phyloP scores from a whole-genome alignment of 2,888 invertebrate genomes.

The Orchestes rusci region DNA sequence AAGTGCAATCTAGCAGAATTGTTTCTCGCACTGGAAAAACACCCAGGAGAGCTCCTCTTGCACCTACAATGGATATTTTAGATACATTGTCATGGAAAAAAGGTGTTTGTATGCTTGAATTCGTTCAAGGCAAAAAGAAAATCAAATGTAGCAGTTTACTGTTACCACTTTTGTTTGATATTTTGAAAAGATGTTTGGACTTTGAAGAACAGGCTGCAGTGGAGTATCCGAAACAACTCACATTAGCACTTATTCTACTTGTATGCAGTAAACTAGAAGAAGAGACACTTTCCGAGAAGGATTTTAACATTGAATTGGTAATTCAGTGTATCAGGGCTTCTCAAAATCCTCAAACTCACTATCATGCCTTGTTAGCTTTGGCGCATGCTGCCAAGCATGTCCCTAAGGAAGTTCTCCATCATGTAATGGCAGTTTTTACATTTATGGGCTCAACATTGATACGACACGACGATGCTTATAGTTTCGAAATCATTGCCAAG shows the following conservation, averaged over 20 bases:
- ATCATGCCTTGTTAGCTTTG: conserved; percentile 81
- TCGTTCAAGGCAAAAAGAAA: conserved; percentile 79
- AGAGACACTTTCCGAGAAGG: conserved; percentile 46
- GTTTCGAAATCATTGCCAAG: conserved; percentile 85
- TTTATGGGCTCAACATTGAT: conserved; percentile 94
- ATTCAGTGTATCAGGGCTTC: conserved; percentile 87
- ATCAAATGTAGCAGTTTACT: conserved; percentile 59
- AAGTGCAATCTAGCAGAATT: conserved; percentile 43
- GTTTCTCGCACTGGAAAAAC: conserved; percentile 37
- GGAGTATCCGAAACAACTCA: conserved; percentile 84
- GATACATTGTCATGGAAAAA: conserved; percentile 68
- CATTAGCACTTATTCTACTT: conserved; percentile 69
- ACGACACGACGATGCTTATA: conserved; percentile 90
- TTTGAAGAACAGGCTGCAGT: conserved; percentile 75
- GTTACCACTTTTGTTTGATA: conserved; percentile 67
- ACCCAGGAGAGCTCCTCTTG: conserved; percentile 40
- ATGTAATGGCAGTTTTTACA: conserved; percentile 94
- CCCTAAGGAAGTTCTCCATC: conserved; percentile 80
- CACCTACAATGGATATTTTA: conserved; percentile 54
- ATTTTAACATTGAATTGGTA: conserved; percentile 64
- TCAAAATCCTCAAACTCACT: conserved; percentile 91
- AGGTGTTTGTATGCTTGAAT: conserved; percentile 73
- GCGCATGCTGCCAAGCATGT: conserved; percentile 70
- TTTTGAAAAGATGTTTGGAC: conserved; percentile 70
- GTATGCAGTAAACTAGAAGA: conserved; percentile 56